Evolutionary conservation across 1,140 invertebrate species (phyloP).

Genomic region (Tetramorium parvispinum): DNA sequence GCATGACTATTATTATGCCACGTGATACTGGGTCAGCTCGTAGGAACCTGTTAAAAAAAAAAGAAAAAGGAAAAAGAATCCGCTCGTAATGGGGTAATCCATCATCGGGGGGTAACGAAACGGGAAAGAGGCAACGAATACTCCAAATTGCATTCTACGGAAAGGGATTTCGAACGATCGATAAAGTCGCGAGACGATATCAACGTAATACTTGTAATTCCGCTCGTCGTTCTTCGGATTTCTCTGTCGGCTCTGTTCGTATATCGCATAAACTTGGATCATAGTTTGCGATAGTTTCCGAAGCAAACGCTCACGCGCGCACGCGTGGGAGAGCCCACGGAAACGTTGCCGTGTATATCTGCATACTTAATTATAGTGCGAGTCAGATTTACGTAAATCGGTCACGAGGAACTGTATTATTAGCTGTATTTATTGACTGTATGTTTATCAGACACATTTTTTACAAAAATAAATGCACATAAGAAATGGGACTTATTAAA

Average conservation of each 20-base stretch:
- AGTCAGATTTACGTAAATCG: constrained; percentile 19
- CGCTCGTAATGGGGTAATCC: constrained; percentile 58
- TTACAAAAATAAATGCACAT: background rate
- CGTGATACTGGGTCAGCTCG: constrained; percentile 37
- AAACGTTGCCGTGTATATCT: constrained; percentile 34
- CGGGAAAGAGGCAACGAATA: constrained; percentile 48
- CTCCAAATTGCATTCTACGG: constrained; percentile 54
- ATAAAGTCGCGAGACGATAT: constrained; percentile 55
- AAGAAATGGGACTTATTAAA: background rate
- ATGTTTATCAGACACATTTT: background rate
- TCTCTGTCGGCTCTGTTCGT: constrained; percentile 26
- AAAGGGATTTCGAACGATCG: constrained; percentile 53
- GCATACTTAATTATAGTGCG: constrained; percentile 25
- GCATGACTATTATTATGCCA: constrained; percentile 52
- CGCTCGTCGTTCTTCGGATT: constrained; percentile 56
- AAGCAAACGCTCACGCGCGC: constrained; percentile 12
- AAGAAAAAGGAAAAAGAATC: constrained; percentile 26
- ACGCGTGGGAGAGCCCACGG: constrained; percentile 23
- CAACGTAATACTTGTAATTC: constrained; percentile 58
- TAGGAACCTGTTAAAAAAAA: constrained; percentile 31
- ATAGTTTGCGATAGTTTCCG: constrained; percentile 56
- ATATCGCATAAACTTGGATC: constrained; percentile 50
- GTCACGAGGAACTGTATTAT: background rate
- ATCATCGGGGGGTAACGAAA: constrained; percentile 60
- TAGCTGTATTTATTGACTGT: background rate